Percentiles rank a stretch among this genome's conserved stretches.
These are phyloP conservation scores for Chondrosia reniformis DNA, from an alignment of 37 sponge, comb jelly and placozoan genomes.

Conservation along the genomic window DNA sequence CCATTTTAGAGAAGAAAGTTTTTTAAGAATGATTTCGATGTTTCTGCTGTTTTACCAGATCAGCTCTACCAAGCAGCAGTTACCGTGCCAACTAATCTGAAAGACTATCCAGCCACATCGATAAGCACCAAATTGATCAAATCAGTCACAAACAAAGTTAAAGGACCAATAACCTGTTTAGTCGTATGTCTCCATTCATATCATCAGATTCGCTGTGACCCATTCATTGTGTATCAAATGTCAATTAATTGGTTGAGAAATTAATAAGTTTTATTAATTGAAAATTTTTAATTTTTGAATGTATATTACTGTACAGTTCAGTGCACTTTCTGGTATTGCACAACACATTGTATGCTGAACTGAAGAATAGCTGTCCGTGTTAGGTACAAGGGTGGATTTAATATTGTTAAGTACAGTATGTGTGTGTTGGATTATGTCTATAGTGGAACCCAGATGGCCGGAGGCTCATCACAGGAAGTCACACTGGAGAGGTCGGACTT, in stretches of 20 bases:
- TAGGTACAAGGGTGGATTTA: too few species aligned
- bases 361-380: too few species aligned
- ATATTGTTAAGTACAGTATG: neutral
- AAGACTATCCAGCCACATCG: constrained; percentile 71
- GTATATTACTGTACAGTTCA: too few species aligned
- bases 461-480: constrained; percentile 88
- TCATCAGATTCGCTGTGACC: too few species aligned
- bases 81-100: constrained; percentile 44
- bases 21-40: constrained; percentile 71
- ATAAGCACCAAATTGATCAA: constrained; percentile 90
- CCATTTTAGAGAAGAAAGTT: constrained; percentile 69
- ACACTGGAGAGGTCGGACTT: constrained; percentile 92
- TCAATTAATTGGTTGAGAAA: too few species aligned
- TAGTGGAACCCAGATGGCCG: constrained; percentile 98
- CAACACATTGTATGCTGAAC: too few species aligned
- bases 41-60: constrained; percentile 80
- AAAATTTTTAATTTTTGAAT: too few species aligned
- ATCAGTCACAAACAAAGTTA: constrained; percentile 76
- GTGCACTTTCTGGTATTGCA: too few species aligned
- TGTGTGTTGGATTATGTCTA: neutral
- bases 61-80: constrained; percentile 47
- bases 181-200: constrained; percentile 55
- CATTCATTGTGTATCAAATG: too few species aligned
- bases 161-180: constrained; percentile 93
- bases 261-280: too few species aligned